Percentiles rank a stretch among this genome's conserved stretches.
Evolutionary conservation across 2,113 vertebrate species (phyloP).

Genomic region (Neogobius melanostomus): DNA sequence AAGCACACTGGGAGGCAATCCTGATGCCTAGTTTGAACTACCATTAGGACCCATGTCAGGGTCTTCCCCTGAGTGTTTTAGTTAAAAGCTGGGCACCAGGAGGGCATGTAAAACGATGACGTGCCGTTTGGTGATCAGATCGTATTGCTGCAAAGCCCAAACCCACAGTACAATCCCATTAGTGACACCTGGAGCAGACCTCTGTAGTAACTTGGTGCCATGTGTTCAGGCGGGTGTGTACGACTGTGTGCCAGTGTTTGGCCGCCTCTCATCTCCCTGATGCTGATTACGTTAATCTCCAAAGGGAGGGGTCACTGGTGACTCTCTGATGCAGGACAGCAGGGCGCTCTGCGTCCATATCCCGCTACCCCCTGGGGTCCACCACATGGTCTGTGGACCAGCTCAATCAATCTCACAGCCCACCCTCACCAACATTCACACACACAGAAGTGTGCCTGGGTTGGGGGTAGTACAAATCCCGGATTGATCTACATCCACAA

Average conservation of each 20-base stretch:
- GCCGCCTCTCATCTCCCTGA: conserved; percentile 65
- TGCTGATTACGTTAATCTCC: conserved; percentile 76
- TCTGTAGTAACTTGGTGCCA: conserved; percentile 23
- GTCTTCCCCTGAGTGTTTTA: conserved; percentile 14
- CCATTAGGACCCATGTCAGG: conserved; percentile 4
- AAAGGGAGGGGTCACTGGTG: conserved; percentile 43
- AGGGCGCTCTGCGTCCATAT: conserved; percentile 53
- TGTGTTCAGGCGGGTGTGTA: conserved; percentile 52
- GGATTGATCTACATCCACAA: conserved; percentile 78
- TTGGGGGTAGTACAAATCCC: conserved; percentile 72
- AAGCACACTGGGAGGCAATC: conserved; percentile 3
- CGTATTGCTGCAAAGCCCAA: conserved; percentile 38
- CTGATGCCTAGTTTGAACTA: conserved; percentile 14
- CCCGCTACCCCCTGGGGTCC: conserved; percentile 67
- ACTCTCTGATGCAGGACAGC: conserved; percentile 59
- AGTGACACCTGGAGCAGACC: conserved; percentile 61
- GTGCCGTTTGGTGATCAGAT: conserved; percentile 61
- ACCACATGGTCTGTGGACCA: conserved; percentile 68
- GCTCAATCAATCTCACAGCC: conserved; percentile 56
- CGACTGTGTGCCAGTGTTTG: conserved; percentile 59
- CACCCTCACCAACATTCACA: conserved; percentile 30
- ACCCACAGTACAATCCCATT: conserved; percentile 69
- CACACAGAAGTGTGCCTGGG: conserved; percentile 51
- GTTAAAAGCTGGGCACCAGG: conserved; percentile 25
- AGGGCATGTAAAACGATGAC: conserved; percentile 49